Evolutionary conservation across 1,140 invertebrate genomes (phyloP).

Genomic region (Sycophaga agraensis): DNA sequence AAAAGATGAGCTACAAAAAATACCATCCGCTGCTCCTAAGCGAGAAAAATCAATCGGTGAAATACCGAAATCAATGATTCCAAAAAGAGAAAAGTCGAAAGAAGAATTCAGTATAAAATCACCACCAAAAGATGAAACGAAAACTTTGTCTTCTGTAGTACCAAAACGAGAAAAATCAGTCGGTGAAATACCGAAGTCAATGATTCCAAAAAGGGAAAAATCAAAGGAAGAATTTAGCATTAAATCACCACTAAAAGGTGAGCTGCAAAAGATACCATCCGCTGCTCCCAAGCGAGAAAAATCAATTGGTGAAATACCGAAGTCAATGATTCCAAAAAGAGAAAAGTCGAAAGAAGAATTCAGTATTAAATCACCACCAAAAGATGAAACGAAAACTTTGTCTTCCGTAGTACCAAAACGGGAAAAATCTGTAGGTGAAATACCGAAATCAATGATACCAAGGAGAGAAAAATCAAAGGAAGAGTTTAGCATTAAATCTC

Average conservation of each 20-base stretch:
- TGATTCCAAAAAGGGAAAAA: conserved; percentile 18
- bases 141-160: not conserved
- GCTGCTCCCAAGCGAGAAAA: not conserved
- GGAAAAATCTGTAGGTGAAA: conserved; percentile 15
- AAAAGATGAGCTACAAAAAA: not conserved
- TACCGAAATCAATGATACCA: conserved; percentile 26
- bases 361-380: not conserved
- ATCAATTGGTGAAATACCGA: conserved; percentile 3
- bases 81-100: conserved; percentile 21
- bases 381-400: not conserved
- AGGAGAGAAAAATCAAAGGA: conserved; percentile 28
- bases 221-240: conserved; percentile 12
- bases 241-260: not conserved
- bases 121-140: conserved; percentile 9
- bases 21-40: not conserved
- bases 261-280: not conserved
- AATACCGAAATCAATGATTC: conserved; percentile 6
- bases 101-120: conserved; percentile 24
- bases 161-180: conserved; percentile 16
- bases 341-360: conserved; percentile 24
- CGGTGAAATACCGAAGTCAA: conserved; percentile 6
- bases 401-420: not conserved
- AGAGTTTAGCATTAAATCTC: conserved; percentile 16
- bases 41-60: conserved; percentile 4
- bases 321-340: conserved; percentile 4